Conservation (phyloP, 2,797 vertebrate genomes). For the Tachyglossus aculeatus region DNA sequence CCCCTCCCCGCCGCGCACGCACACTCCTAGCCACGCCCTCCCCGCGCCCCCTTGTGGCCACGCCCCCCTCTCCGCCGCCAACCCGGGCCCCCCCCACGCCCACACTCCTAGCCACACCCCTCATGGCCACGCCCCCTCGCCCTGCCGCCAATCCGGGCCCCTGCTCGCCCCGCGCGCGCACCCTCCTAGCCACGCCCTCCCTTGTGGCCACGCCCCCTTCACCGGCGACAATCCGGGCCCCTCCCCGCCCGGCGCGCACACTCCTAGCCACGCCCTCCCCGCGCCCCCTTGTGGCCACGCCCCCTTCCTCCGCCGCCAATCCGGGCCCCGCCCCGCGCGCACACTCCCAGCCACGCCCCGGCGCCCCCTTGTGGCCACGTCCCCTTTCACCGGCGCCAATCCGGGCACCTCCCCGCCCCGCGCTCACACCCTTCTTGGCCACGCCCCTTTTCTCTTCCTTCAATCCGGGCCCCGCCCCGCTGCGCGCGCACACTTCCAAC, state of each 20-base stretch:
- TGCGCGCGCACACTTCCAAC: background rate
- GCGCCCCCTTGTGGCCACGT: background rate
- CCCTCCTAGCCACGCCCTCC: slow-evolving; percentile 6
- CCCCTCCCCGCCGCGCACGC: slow-evolving; percentile 39
- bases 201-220: background rate
- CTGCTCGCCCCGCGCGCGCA: background rate
- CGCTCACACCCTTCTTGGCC: background rate
- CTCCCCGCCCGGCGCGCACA: background rate
- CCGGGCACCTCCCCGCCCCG: background rate
- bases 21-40: slow-evolving; percentile 9
- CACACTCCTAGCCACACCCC: too few relatives aligned
- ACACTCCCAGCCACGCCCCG: background rate
- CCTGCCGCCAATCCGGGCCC: too few relatives aligned
- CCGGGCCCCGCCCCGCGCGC: background rate
- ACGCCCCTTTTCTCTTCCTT: background rate
- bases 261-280: background rate
- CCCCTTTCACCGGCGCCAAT: background rate
- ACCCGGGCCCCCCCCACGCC: too few relatives aligned
- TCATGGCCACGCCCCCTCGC: too few relatives aligned
- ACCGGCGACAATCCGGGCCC: background rate
- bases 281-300: background rate
- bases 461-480: background rate
- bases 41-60: background rate
- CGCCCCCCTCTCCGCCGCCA: too few relatives aligned
- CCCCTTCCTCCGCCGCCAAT: background rate